Conservation (phyloP, 2,797 vertebrate genomes). For the Pseudochirops cupreus region DNA sequence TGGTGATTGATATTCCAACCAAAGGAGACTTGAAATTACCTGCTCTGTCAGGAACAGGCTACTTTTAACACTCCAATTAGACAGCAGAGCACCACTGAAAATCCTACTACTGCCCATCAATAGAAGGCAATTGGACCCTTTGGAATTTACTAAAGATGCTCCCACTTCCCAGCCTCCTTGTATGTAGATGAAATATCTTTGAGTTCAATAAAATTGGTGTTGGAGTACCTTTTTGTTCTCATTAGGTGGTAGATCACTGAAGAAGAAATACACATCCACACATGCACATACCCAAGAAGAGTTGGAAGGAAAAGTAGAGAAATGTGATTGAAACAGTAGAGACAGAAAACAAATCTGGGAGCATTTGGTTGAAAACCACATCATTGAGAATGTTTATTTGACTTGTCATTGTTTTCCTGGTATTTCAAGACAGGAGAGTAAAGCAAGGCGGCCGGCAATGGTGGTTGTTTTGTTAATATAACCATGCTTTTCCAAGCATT, state of each 20-base stretch:
- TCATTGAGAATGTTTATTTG: conserved; percentile 5
- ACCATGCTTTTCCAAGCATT: not conserved
- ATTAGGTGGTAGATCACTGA: conserved; percentile 27
- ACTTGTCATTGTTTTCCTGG: not conserved
- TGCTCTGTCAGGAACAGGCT: not conserved
- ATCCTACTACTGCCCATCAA: conserved; percentile 18
- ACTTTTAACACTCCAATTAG: conserved; percentile 42
- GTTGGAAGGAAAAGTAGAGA: conserved; percentile 13
- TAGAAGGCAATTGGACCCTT: conserved; percentile 23
- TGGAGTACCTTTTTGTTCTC: not conserved
- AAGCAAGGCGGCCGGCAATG: not conserved
- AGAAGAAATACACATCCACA: not conserved
- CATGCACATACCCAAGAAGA: conserved; percentile 9
- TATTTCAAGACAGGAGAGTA: not conserved
- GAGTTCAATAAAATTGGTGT: not conserved
- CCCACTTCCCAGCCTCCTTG: not conserved
- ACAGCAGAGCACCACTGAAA: conserved; percentile 39
- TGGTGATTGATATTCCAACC: conserved; percentile 13
- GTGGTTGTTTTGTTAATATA: conserved; percentile 6
- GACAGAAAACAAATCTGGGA: not conserved
- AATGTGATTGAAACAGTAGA: conserved; percentile 4
- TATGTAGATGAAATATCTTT: conserved; percentile 17
- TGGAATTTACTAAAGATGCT: conserved; percentile 42
- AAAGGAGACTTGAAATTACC: conserved; percentile 16
- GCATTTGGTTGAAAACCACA: conserved; percentile 16